Evolutionary conservation across 1,140 invertebrate species (phyloP), one percentile per base, ranked within the genome.

Genomic region (Diachasmimorpha longicaudata): DNA sequence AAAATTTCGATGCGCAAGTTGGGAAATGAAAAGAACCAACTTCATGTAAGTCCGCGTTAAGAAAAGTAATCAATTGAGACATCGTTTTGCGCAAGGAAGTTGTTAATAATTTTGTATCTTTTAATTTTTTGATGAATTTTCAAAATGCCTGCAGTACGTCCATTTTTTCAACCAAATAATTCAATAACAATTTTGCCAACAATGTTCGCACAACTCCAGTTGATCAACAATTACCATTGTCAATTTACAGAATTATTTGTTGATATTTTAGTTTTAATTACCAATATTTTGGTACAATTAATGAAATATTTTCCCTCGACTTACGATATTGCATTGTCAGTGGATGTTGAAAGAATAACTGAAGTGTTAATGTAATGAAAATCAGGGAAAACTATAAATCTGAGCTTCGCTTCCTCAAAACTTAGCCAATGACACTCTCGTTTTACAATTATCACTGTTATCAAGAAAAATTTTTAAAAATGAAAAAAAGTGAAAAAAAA

Each of bases 391-490:
- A 63, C 58, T 63, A 63, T 8, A 63, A 63, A 63, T 63, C 21
- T 63, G 58, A 63, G 58, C 58, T 63, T 63, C 58, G 58, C 58
- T 63, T 63, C 23, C 58, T 63, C 58, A 63, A 63, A 52, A 63
- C 58, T 63, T 63, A 63, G 58, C 58, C 58, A 63, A 63, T 63
- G 58, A 63, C 58, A 63, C 58, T 63, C 58, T 63, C 58, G 58
- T 63, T 63, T 63, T 63, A 63, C 58, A 63, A 63, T 63, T 63
- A 63, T 63, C 58, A 63, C 58, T 63, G 58, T 63, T 63, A 63
- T 63, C 58, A 4, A 63, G 31, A 63, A 63, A 25, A 16, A 52
- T 3, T 21, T 21, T 21, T 25, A 63, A 63, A 63, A 25, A 63
- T 25, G 19, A 63, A 63, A 63, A 63, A 63, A 63, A 63, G 31